phyloP scores from a whole-genome alignment of 1,140 invertebrate species.

The Drosophila mayri region DNA sequence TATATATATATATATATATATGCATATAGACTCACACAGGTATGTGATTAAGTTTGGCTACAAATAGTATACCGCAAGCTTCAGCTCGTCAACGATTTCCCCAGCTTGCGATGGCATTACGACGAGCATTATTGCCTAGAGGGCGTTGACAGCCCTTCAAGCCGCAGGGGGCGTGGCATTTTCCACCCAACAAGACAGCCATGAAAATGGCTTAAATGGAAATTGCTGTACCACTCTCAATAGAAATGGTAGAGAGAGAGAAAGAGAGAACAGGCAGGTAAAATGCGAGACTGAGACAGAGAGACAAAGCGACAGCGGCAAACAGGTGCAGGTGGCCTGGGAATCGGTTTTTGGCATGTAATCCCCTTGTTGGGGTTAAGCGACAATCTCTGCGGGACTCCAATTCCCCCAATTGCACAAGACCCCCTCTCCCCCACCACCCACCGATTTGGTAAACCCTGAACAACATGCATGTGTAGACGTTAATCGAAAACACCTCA shows the following conservation, averaged over 20 bases:
- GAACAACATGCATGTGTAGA: conserved; percentile 14
- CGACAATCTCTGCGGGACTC: conserved; percentile 38
- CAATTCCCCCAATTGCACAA: conserved; percentile 11
- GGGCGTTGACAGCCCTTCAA: conserved; percentile 36
- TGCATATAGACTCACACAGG: background rate
- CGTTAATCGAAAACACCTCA: conserved; percentile 30
- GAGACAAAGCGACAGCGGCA: conserved; percentile 2
- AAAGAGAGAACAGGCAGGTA: no score
- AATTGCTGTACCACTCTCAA: conserved; percentile 33
- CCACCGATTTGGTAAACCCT: background rate
- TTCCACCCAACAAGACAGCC: conserved; percentile 24
- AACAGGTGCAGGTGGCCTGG: conserved; percentile 29
- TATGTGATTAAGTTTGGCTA: conserved; percentile 23
- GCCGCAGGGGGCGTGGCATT: conserved; percentile 23
- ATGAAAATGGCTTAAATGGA: conserved; percentile 46
- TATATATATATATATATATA: background rate
- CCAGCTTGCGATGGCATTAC: conserved; percentile 23
- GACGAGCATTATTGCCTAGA: conserved; percentile 25
- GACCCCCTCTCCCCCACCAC: background rate
- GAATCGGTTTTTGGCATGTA: conserved; percentile 36
- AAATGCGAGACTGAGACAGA: background rate
- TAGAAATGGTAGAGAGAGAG: background rate
- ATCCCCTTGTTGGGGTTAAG: conserved; percentile 39
- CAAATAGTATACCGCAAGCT: conserved; percentile 27
- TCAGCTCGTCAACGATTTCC: conserved; percentile 12